Conservation (phyloP, 2,888 invertebrate species). For the Torymus aiolomorphi region DNA sequence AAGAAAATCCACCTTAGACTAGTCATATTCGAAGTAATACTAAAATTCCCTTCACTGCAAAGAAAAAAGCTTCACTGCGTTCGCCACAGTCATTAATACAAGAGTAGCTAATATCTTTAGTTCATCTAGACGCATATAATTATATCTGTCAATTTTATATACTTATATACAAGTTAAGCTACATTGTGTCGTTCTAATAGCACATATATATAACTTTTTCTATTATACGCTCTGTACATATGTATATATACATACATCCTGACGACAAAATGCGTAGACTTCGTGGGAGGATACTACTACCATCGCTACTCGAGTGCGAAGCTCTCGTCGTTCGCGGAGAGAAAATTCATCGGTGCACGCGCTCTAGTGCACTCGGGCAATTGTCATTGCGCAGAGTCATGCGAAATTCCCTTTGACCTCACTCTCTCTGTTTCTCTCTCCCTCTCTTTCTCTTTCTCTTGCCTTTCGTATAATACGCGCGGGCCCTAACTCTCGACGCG, state of each 20-base stretch:
- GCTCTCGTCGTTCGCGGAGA: slow-evolving; percentile 28
- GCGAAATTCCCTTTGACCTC: slow-evolving; percentile 14
- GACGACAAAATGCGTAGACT: background rate
- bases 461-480: no score
- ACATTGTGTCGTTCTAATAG: slow-evolving; percentile 33
- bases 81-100: slow-evolving; percentile 9
- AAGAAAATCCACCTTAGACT: slow-evolving; percentile 3
- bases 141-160: background rate
- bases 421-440: background rate
- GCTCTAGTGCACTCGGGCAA: background rate
- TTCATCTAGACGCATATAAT: slow-evolving; percentile 31
- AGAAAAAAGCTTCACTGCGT: slow-evolving; percentile 32
- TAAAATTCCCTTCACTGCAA: background rate
- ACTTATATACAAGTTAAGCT: slow-evolving; percentile 13
- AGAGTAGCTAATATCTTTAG: slow-evolving; percentile 40
- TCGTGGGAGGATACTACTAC: no score
- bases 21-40: background rate
- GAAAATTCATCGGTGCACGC: slow-evolving; percentile 7
- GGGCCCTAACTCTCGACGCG: background rate
- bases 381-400: slow-evolving; percentile 20
- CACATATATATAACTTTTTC: background rate
- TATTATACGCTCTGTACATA: slow-evolving; percentile 44
- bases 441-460: no score
- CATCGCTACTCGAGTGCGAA: background rate
- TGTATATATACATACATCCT: slow-evolving; percentile 45